Evolutionary conservation across 2,113 vertebrate genomes (phyloP), one percentile per base, ranked within the genome.

Genomic region (Nymphicus hollandicus): DNA sequence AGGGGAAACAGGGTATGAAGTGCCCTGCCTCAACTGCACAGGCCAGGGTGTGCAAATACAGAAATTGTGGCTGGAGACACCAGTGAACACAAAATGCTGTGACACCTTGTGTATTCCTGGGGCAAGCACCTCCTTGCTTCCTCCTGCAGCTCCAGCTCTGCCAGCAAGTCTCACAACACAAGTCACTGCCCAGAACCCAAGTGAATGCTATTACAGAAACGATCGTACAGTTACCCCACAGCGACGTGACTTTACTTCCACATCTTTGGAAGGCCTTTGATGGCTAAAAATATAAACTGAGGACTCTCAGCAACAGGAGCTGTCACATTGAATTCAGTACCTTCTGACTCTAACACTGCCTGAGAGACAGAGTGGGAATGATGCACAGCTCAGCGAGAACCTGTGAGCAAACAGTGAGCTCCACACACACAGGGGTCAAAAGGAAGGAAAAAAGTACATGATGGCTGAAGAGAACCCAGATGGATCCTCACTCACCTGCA

Each of bases 301-400:
- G 69, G 41, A 69, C 68, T 83, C 60, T 78, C 64, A 76, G 9
- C 84, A 93, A 91, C 15, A 89, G 60, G 56, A 94, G 81, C 53
- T 76, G 72, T 91, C 77, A 86, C 37, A 50, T 76, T 56, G 72
- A 73, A 85, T 89, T 81, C 91, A 41, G 37, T 47, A 82, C 89
- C 71, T 82, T 63, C 61, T 83, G 70, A 72, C 17, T 61, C 64
- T 71, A 87, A 35, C 20, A 12, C 15, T 31, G 65, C 18, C 70
- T 44, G 17, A 7, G 46, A 72, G 86, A 93, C 13, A 78, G 41
- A 85, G 72, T 76, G 56, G 65, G 92, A 86, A 64, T 23, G 56
- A 88, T 22, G 56, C 25, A 68, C 14, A 13, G 47, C 73, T 94
- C 23, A 13, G 39, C 5, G 3, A 81, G 64, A 39, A 79, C 58